phyloP scores from a whole-genome alignment of 2,113 vertebrate species.

The Cyanoderma ruficeps region DNA sequence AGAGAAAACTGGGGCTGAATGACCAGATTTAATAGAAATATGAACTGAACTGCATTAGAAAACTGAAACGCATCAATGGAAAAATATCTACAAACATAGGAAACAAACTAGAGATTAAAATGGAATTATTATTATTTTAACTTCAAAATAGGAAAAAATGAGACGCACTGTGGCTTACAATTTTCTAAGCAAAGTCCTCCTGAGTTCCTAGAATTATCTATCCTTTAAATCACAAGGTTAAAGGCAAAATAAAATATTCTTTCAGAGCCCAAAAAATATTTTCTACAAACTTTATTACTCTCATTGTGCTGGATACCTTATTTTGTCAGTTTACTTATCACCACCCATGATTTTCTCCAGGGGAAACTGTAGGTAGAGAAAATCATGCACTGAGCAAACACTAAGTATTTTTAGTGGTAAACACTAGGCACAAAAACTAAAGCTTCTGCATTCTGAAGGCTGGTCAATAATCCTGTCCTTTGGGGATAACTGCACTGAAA shows the following conservation, averaged over 20 bases:
- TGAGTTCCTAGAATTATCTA: not conserved
- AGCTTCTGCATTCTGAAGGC: not conserved
- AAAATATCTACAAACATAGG: not conserved
- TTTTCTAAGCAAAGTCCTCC: not conserved
- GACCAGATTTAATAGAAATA: not conserved
- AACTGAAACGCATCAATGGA: rapidly evolving
- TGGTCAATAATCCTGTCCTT: not conserved
- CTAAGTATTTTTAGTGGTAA: not conserved
- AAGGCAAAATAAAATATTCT: not conserved
- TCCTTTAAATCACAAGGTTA: not conserved
- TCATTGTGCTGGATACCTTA: not conserved
- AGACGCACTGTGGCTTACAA: not conserved
- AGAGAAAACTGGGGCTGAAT: not conserved
- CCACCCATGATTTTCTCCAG: not conserved
- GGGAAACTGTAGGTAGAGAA: not conserved
- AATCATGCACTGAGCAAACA: not conserved
- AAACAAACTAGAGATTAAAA: not conserved
- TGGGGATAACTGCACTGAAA: not conserved
- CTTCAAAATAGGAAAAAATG: not conserved
- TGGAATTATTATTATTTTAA: not conserved
- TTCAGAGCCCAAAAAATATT: not conserved
- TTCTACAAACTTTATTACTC: not conserved
- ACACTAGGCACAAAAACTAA: not conserved
- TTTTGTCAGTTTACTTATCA: not conserved
- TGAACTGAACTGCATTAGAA: not conserved